phyloP scores from a whole-genome alignment of 2,888 invertebrate species.

The Andrena dorsata region DNA sequence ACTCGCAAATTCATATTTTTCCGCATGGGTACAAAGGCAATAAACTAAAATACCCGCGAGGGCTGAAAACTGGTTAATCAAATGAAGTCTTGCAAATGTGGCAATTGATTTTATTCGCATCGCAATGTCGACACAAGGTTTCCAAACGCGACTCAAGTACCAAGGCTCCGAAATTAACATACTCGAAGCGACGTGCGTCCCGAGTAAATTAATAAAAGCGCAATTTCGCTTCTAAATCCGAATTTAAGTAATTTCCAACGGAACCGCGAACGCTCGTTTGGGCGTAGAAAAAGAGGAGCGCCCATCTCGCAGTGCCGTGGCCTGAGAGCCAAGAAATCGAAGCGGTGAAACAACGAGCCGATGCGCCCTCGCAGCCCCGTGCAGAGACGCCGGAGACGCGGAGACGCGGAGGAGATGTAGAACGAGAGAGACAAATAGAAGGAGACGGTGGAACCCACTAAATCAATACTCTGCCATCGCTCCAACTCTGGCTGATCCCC shows the following conservation, averaged over 20 bases:
- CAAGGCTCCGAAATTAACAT: neutral
- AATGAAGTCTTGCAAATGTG: no score
- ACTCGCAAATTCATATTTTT: no score
- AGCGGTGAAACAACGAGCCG: constrained; percentile 69
- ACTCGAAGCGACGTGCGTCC: neutral
- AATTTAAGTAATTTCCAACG: constrained; percentile 28
- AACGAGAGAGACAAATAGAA: constrained; percentile 84
- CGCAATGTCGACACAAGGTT: no score
- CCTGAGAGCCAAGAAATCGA: constrained; percentile 66
- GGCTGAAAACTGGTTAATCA: no score
- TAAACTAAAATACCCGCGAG: no score
- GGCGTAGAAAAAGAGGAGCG: constrained; percentile 10
- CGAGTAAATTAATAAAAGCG: neutral
- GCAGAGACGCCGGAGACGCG: constrained; percentile 59
- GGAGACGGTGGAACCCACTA: constrained; percentile 85
- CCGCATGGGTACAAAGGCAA: no score
- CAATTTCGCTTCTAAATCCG: neutral
- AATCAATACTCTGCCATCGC: constrained; percentile 85
- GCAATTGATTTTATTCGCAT: no score
- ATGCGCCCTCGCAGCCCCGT: constrained; percentile 68
- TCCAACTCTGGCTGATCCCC: constrained; percentile 84
- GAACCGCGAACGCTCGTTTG: constrained; percentile 14
- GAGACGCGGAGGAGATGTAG: constrained; percentile 79
- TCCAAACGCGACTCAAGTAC: neutral
- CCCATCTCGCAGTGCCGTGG: neutral